Evolutionary conservation across 2,888 invertebrate genomes (phyloP).

Genomic region (Noctua janthe): DNA sequence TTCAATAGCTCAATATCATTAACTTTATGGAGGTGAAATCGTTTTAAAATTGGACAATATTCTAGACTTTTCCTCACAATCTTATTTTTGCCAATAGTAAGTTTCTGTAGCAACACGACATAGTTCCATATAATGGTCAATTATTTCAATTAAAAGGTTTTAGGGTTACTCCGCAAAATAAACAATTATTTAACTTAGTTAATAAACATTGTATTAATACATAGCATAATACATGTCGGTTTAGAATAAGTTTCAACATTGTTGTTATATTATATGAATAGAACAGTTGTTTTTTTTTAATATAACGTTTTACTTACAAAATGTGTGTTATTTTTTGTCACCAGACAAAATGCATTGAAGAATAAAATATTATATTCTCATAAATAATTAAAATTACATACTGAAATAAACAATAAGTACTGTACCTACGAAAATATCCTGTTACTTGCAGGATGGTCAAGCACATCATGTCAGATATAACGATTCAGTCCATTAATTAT

Average conservation of each 20-base stretch:
- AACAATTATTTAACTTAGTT: constrained; percentile 50
- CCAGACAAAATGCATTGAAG: background rate
- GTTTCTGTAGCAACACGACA: constrained; percentile 38
- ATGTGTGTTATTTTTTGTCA: constrained; percentile 51
- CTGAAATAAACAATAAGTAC: background rate
- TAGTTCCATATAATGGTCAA: constrained; percentile 52
- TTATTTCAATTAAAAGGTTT: constrained; percentile 52
- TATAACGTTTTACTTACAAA: constrained; percentile 62
- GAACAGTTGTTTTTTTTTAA: constrained; percentile 64
- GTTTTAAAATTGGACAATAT: constrained; percentile 3
- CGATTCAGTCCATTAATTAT: background rate
- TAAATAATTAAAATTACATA: background rate
- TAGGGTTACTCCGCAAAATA: constrained; percentile 56
- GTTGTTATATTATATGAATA: constrained; percentile 60
- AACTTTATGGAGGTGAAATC: background rate
- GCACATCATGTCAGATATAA: background rate
- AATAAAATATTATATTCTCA: background rate
- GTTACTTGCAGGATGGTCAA: constrained; percentile 7
- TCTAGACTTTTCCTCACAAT: constrained; percentile 7
- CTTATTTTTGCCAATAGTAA: constrained; percentile 19
- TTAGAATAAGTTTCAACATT: constrained; percentile 56
- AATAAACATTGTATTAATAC: constrained; percentile 45
- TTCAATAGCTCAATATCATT: background rate
- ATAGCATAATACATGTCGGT: constrained; percentile 47
- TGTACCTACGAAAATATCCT: background rate